Conservation (phyloP, 1,140 invertebrate species). For the Tetranychus cinnabarinus region DNA sequence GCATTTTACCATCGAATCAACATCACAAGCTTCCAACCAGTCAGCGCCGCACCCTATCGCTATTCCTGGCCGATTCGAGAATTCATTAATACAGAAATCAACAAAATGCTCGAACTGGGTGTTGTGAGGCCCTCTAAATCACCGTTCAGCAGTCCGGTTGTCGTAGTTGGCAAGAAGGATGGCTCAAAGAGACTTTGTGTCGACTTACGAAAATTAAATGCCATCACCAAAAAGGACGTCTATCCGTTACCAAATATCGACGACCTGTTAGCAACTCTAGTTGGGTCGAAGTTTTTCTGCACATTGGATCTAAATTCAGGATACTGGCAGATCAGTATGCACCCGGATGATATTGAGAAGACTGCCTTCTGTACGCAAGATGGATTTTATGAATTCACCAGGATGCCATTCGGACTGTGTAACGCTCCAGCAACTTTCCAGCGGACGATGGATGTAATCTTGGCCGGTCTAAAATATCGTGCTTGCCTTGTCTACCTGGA, state of each 20-base stretch:
- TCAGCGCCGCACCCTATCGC: no score
- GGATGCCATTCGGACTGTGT: conserved; percentile 25
- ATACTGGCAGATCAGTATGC: neutral
- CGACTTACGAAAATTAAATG: conserved; percentile 26
- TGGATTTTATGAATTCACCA: conserved; percentile 19
- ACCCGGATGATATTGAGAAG: neutral
- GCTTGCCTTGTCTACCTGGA: neutral
- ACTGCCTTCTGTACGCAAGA: conserved; percentile 6
- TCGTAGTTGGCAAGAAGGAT: neutral
- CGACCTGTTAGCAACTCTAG: neutral
- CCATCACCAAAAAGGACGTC: conserved; percentile 20
- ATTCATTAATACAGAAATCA: no score
- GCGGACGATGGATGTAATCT: conserved; percentile 21
- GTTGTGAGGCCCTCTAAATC: neutral
- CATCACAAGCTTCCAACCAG: no score
- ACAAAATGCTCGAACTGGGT: no score
- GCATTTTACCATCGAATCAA: no score
- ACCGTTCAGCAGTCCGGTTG: neutral
- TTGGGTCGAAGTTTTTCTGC: neutral
- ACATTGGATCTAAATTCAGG: neutral
- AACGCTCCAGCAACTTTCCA: conserved; percentile 28
- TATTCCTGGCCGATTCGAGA: no score
- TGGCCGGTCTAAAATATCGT: conserved; percentile 10
- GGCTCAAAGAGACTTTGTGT: conserved; percentile 8
- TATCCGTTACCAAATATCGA: conserved; percentile 27